Conservation (phyloP, 1,140 invertebrate genomes). For the Nasonia vitripennis region DNA sequence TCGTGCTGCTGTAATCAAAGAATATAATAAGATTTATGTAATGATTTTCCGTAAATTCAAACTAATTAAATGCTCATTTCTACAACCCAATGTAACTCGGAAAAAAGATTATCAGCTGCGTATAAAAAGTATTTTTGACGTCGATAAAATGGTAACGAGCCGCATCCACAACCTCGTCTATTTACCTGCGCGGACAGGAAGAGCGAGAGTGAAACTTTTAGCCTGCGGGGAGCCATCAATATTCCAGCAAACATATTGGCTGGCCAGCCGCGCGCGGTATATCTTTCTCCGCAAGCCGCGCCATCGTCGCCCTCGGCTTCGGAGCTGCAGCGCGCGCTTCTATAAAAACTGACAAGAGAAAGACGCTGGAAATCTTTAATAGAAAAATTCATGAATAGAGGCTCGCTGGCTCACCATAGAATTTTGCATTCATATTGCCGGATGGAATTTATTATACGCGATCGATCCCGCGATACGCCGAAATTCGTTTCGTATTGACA, state of each 20-base stretch:
- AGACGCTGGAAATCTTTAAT: constrained; percentile 8
- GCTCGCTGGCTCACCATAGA: not conserved
- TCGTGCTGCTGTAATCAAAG: too few relatives aligned
- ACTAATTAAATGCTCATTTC: too few relatives aligned
- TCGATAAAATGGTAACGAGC: not conserved
- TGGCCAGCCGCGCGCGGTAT: constrained; percentile 57
- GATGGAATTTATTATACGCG: not conserved
- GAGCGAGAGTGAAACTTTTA: constrained; percentile 39
- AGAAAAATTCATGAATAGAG: constrained; percentile 1
- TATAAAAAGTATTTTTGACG: too few relatives aligned
- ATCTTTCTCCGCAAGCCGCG: constrained; percentile 52
- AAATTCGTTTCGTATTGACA: not conserved
- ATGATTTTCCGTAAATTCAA: too few relatives aligned
- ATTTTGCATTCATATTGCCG: not conserved
- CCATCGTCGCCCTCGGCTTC: constrained; percentile 55
- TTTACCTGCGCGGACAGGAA: constrained; percentile 42
- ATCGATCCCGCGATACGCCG: not conserved
- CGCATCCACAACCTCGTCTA: not conserved
- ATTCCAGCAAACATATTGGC: constrained; percentile 68
- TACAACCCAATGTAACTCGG: too few relatives aligned
- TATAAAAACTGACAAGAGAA: not conserved
- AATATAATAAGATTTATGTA: too few relatives aligned
- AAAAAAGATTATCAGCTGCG: too few relatives aligned
- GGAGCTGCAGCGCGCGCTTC: constrained; percentile 10
- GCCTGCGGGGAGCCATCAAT: constrained; percentile 66